Percentiles rank a stretch among this genome's conserved stretches.
Conservation (phyloP, 37 sponge, comb jelly and placozoan species). For the Crambe crambe region DNA sequence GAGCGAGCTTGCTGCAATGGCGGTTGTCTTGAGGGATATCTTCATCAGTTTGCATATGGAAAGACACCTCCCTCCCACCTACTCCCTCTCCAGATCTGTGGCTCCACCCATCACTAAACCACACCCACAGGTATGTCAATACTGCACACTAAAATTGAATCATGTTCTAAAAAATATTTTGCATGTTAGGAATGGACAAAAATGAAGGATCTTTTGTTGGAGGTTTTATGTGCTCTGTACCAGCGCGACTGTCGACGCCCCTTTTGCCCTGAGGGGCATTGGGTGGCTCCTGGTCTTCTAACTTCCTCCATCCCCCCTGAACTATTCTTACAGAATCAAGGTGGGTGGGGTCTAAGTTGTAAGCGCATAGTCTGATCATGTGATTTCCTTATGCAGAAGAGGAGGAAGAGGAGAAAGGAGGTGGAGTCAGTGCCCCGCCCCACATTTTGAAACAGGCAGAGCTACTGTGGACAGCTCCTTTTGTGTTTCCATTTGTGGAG, state of each 20-base stretch:
- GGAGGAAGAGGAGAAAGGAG: slow-evolving; percentile 15
- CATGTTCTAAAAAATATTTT: too few relatives aligned
- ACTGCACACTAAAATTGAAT: background rate
- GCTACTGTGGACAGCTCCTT: slow-evolving; percentile 68
- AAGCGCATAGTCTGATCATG: background rate
- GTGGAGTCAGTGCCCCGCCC: background rate
- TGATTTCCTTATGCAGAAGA: background rate
- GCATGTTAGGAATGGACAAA: slow-evolving; percentile 15
- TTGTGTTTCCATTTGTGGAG: slow-evolving; percentile 78
- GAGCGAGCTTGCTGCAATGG: slow-evolving; percentile 27
- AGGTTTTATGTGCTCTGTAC: slow-evolving; percentile 54
- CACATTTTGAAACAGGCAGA: slow-evolving; percentile 25
- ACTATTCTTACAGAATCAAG: slow-evolving; percentile 35
- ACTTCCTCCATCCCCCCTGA: slow-evolving; percentile 15
- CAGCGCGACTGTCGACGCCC: slow-evolving; percentile 58
- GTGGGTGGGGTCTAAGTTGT: background rate
- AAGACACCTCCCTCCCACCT: slow-evolving; percentile 18
- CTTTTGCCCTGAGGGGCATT: slow-evolving; percentile 59
- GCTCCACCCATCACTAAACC: background rate
- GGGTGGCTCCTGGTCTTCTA: slow-evolving; percentile 23
- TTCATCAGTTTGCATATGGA: slow-evolving; percentile 50
- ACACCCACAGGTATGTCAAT: background rate
- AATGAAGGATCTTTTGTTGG: slow-evolving; percentile 6
- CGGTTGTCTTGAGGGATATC: slow-evolving; percentile 39
- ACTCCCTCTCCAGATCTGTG: background rate